Base-by-base conservation (phyloP, 1,140 invertebrate genomes). In the Nixonia krombeini region DNA sequence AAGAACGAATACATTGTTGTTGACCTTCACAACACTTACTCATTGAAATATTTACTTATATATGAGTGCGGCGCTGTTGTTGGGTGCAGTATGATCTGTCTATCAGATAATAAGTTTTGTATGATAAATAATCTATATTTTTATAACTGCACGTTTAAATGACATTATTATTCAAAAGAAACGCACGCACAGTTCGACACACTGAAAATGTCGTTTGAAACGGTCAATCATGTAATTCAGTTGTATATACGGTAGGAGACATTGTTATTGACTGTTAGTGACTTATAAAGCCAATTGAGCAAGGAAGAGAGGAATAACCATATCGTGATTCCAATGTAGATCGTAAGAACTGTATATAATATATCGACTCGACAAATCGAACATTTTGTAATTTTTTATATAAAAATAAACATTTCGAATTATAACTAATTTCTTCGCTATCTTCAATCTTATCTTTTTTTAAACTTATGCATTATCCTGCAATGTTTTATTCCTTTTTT, bases 281-380 rank as follows among this genome's bases (percentile, higher is more conserved):
- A 40, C 38, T 56, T 56, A 33, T 53, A 44, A 53, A 53, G 29
- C 38, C 50, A 53, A 53, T 44, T 44, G 50, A 53, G 38, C 50
- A 29, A 9, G 17, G 21, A 44, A 44, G 31, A 41, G 29, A 10
- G 26, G 17, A 42, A 42, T 25, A 40, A 4, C 21, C 10, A 28
- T 6, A 13, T 18, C 7, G 4, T 25, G 23, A 42, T 44, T 42
- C 12, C 13, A 31, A 51, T 18, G 33, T 6, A 46, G 1, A 10
- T 38, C 41, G 8, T 7, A 44, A n/a, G 8, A 1, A 29, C 17
- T 44, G 25, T 35, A 46, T 38, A 4, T 40, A 18, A 37, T 26
- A 45, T 1, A 15, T 52, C 35, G 44, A 53, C 44, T 37, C 28
- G 13, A 53, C 2, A 21, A 21, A n/a, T n/a, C n/a, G n/a, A n/a